Base-by-base conservation (phyloP, 1,140 invertebrate genomes). In the Delia radicum region DNA sequence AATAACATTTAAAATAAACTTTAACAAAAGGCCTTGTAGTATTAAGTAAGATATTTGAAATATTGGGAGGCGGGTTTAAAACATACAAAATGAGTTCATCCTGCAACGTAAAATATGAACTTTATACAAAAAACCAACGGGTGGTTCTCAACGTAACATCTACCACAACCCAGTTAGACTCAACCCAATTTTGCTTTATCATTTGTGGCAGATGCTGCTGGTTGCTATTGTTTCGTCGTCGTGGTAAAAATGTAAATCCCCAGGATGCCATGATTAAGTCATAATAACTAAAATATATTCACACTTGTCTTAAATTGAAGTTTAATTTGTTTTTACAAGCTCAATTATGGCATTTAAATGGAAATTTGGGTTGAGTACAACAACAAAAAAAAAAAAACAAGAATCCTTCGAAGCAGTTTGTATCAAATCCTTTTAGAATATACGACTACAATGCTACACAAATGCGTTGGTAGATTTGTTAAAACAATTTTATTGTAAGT, bases 241-340 rank as follows among this genome's bases (percentile, higher is more conserved):
- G 3, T 42, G 37, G 37, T 15, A 13, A n/a, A 69, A 69, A 69
- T 33, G 31, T 7, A 73, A 75, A 33, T 67, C 74, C 46, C 62
- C 42, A 67, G 62, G 74, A 75, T 28, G 31, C 63, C 15, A 75
- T 71, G 46, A 71, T 75, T 69, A 75, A 75, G 63, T 71, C 29
- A 42, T 75, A 71, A 75, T 33, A 55, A 42, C 46, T 15, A 29
- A 8, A 29, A 18, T 37, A 18, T 27, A 33, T 69, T 69, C 28
- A 26, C 65, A 71, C 26, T 61, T 63, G 63, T 29, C 65, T 48
- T 55, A 71, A 75, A 75, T 75, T 75, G 74, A 75, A 75, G 65
- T 75, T 75, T 75, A 75, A 75, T 75, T 75, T 75, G 63, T 75
- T 75, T 71, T 75, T 75, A 75, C 74, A 75, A 61, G 74, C 74